A percentile compares a stretch with the other conserved stretches of the same genome.
These are phyloP conservation scores for Hemaris fuciformis DNA, from an alignment of 2,888 invertebrate genomes.

Conservation along the genomic window DNA sequence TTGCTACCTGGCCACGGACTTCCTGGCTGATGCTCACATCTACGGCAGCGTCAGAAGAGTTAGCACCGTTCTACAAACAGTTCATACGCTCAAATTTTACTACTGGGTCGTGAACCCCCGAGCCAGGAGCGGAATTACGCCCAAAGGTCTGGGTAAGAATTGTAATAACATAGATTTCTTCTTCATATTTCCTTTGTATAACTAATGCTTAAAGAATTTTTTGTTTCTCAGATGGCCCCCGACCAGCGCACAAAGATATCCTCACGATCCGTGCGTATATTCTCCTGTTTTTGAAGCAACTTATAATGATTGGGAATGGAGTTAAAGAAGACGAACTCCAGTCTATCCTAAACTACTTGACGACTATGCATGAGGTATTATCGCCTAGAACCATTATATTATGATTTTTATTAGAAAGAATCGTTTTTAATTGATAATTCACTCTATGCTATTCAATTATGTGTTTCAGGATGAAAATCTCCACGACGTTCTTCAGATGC, in stretches of 20 bases:
- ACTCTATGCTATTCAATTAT: neutral
- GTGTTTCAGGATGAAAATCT: conserved; percentile 94
- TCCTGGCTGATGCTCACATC: conserved; percentile 97
- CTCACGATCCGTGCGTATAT: conserved; percentile 97
- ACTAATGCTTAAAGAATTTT: neutral
- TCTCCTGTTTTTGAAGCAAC: conserved; percentile 95
- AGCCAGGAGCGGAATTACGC: conserved; percentile 96
- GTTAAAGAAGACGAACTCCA: conserved; percentile 99
- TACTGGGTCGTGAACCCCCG: conserved; percentile 99
- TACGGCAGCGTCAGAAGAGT: conserved; percentile 98
- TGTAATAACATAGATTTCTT: conserved; percentile 8
- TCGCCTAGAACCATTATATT: conserved; percentile 27
- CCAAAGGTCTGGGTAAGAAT: conserved; percentile 94
- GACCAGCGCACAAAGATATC: conserved; percentile 97
- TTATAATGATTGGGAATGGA: conserved; percentile 98
- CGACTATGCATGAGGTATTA: conserved; percentile 96
- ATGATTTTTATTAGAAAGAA: neutral
- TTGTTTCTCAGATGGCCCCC: conserved; percentile 89
- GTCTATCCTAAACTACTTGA: conserved; percentile 98
- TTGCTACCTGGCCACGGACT: conserved; percentile 99
- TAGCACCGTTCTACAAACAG: conserved; percentile 98
- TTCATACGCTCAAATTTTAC: conserved; percentile 99
- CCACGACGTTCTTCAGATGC: conserved; percentile 98
- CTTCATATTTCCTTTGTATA: neutral
- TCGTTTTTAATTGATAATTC: neutral